These are phyloP conservation scores for Laspeyria flexula DNA, from an alignment of 2,888 invertebrate species.

Conservation along the genomic window DNA sequence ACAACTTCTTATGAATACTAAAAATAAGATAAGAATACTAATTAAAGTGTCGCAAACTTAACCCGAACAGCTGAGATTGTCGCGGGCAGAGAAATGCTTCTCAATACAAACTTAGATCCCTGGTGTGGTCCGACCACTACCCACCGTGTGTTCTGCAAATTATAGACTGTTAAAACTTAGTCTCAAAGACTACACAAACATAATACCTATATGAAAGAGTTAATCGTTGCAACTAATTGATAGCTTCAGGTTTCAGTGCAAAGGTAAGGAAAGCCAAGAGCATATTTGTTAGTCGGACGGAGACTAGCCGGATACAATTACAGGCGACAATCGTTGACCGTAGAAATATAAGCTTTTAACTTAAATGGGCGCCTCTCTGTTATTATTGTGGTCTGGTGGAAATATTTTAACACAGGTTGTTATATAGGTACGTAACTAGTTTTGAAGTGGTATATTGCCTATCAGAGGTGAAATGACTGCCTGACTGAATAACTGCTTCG, in stretches of 20 bases:
- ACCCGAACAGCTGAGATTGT: background rate
- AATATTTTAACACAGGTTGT: too few species aligned
- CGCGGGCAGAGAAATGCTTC: conserved; percentile 52
- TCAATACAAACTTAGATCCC: conserved; percentile 67
- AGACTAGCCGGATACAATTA: conserved; percentile 77
- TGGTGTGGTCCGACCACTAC: conserved; percentile 49
- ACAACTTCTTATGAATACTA: conserved; percentile 3
- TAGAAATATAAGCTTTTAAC: conserved; percentile 72
- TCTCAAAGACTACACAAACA: conserved; percentile 1
- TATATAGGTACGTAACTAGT: too few species aligned
- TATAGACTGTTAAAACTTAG: conserved; percentile 1
- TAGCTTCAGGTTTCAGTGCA: conserved; percentile 39
- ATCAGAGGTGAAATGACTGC: too few species aligned
- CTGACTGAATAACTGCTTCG: too few species aligned
- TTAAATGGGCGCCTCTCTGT: conserved; percentile 69
- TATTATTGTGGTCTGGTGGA: conserved; percentile 69
- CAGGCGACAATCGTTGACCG: conserved; percentile 69
- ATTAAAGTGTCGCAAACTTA: conserved; percentile 70
- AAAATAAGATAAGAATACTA: conserved; percentile 58
- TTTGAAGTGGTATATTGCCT: too few species aligned
- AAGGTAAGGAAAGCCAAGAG: conserved; percentile 42
- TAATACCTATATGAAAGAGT: too few species aligned
- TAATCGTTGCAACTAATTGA: conserved; percentile 33
- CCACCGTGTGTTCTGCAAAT: conserved; percentile 34
- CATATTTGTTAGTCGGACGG: conserved; percentile 57